These are phyloP conservation scores for Chauna torquata DNA, from an alignment of 2,113 vertebrate genomes.

Conservation along the genomic window DNA sequence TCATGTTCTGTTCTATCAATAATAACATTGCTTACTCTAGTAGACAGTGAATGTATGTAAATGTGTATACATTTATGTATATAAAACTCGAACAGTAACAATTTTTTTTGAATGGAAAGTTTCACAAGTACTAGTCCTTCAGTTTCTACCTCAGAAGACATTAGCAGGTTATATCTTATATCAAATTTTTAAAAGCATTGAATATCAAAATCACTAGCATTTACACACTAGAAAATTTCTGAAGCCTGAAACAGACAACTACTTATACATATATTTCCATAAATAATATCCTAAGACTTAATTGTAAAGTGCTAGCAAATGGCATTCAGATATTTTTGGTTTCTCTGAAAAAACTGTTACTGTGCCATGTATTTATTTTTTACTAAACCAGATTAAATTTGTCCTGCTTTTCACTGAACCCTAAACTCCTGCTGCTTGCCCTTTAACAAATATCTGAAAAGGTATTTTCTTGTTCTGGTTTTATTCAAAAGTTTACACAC, in stretches of 20 bases:
- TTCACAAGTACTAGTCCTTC: background rate
- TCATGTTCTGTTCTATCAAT: background rate
- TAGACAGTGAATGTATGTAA: no score
- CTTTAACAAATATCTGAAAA: background rate
- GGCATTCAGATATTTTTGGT: background rate
- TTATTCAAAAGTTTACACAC: background rate
- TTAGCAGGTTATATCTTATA: background rate
- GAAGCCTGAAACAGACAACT: background rate
- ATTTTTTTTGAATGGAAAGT: background rate
- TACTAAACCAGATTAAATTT: background rate
- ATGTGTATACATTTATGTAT: no score
- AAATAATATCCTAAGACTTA: background rate
- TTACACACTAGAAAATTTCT: background rate
- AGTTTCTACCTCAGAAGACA: background rate
- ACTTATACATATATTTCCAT: background rate
- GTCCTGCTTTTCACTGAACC: background rate
- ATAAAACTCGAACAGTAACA: background rate
- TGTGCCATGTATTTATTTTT: background rate
- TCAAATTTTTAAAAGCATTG: background rate
- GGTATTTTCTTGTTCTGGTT: background rate
- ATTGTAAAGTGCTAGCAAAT: background rate
- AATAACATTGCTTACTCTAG: background rate
- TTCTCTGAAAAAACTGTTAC: background rate
- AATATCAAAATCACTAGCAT: background rate
- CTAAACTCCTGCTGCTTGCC: background rate